Evolutionary conservation across 2,888 invertebrate species (phyloP).

Genomic region (Pyralis farinalis): DNA sequence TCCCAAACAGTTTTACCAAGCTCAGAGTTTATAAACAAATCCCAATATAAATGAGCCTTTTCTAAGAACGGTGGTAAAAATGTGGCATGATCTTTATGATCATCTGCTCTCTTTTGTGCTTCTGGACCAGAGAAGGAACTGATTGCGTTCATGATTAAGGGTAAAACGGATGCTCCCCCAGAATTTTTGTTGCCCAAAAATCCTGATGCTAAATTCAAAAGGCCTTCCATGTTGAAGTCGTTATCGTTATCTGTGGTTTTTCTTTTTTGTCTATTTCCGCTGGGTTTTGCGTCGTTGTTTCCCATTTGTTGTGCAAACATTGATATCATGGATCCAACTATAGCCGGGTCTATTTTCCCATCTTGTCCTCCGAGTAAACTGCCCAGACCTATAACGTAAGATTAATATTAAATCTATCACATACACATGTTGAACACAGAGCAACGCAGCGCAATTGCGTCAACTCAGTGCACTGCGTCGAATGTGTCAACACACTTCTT

Average conservation of each 20-base stretch:
- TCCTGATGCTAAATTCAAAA: slow-evolving; percentile 78
- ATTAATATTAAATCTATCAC: too few species aligned
- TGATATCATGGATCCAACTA: slow-evolving; percentile 70
- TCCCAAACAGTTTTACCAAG: slow-evolving; percentile 87
- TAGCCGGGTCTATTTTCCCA: slow-evolving; percentile 79
- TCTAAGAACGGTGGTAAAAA: slow-evolving; percentile 84
- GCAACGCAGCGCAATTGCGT: too few species aligned
- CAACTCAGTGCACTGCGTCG: too few species aligned
- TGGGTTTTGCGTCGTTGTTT: slow-evolving; percentile 34
- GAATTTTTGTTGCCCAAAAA: slow-evolving; percentile 68
- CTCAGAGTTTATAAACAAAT: slow-evolving; percentile 89
- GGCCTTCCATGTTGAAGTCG: slow-evolving; percentile 74
- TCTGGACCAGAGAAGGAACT: slow-evolving; percentile 83
- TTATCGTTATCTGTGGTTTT: slow-evolving; percentile 40
- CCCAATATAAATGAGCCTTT: slow-evolving; percentile 87
- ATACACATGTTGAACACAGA: too few species aligned
- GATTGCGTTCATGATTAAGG: slow-evolving; percentile 84
- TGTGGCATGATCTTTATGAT: slow-evolving; percentile 86
- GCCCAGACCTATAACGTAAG: slow-evolving; percentile 62
- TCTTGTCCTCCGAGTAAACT: slow-evolving; percentile 80
- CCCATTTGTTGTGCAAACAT: slow-evolving; percentile 68
- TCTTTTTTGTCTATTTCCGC: slow-evolving; percentile 40
- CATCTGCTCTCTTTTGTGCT: slow-evolving; percentile 79
- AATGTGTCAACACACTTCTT: too few species aligned
- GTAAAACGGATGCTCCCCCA: slow-evolving; percentile 73